phyloP scores from a whole-genome alignment of 2,888 invertebrate species.

The Achlya flavicornis region DNA sequence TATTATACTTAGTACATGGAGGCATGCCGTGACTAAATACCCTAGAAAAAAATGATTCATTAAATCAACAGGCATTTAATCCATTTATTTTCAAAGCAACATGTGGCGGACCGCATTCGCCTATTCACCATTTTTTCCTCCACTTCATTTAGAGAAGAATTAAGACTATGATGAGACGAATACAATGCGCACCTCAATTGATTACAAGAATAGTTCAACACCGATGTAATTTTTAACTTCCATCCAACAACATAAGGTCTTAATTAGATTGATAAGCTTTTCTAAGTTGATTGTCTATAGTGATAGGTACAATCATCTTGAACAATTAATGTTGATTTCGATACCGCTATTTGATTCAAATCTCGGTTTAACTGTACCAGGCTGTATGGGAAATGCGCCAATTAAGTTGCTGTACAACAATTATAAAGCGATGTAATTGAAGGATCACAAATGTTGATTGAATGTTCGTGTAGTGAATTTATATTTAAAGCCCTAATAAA shows the following conservation, averaged over 20 bases:
- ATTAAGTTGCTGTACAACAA: constrained; percentile 60
- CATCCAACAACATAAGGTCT: constrained; percentile 16
- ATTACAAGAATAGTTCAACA: constrained; percentile 12
- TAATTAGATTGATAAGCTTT: constrained; percentile 15
- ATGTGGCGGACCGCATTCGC: constrained; percentile 19
- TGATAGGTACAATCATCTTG: constrained; percentile 54
- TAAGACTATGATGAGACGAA: constrained; percentile 52
- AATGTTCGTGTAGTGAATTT: constrained; percentile 45
- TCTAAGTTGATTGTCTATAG: constrained; percentile 28
- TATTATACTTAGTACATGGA: too few relatives aligned
- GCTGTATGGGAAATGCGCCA: constrained; percentile 69
- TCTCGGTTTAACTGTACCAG: constrained; percentile 53
- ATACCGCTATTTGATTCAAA: constrained; percentile 72
- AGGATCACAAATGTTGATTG: constrained; percentile 40
- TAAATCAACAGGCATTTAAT: constrained; percentile 29
- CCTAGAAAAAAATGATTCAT: constrained; percentile 18
- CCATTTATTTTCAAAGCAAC: constrained; percentile 35
- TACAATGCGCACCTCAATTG: constrained; percentile 29
- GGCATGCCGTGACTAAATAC: too few relatives aligned
- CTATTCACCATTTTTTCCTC: constrained; percentile 33
- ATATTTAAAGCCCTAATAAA: constrained; percentile 16
- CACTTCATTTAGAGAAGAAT: constrained; percentile 48
- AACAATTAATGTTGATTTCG: constrained; percentile 76
- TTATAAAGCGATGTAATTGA: constrained; percentile 34
- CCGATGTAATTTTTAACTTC: constrained; percentile 1